phyloP scores from a whole-genome alignment of 2,888 invertebrate genomes.

The Holacanthella duospinosa region DNA sequence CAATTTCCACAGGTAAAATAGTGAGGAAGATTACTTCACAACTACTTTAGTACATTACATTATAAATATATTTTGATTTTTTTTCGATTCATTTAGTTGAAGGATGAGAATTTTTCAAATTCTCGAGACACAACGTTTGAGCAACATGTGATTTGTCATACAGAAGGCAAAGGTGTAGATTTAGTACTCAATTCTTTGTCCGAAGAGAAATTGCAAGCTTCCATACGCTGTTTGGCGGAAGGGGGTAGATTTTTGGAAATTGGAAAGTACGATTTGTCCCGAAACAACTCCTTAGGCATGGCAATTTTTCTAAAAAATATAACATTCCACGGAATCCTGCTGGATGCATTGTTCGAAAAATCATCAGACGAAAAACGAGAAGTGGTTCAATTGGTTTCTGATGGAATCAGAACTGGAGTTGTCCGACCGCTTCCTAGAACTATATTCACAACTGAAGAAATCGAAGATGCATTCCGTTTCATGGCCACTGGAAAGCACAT shows the following conservation, averaged over 20 bases:
- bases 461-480: conserved; percentile 63
- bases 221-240: conserved; percentile 46
- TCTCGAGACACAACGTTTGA: conserved; percentile 48
- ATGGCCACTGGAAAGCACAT: conserved; percentile 68
- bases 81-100: conserved; percentile 39
- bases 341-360: conserved; percentile 57
- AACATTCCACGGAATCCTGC: conserved; percentile 64
- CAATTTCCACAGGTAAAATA: conserved; percentile 58
- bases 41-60: background rate
- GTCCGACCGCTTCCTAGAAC: conserved; percentile 58
- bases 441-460: conserved; percentile 53
- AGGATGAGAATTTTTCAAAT: conserved; percentile 64
- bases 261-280: conserved; percentile 69
- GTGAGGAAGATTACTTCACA: background rate
- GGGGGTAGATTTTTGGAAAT: conserved; percentile 70
- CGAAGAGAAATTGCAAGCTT: conserved; percentile 49
- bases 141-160: conserved; percentile 44
- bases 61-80: background rate
- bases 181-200: conserved; percentile 50
- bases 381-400: conserved; percentile 49
- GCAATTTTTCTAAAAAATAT: conserved; percentile 58
- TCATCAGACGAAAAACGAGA: conserved; percentile 47
- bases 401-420: conserved; percentile 55
- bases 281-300: conserved; percentile 56
- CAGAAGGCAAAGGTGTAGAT: conserved; percentile 48